A percentile compares a stretch with the other conserved stretches of the same genome.
phyloP scores from a whole-genome alignment of 2,113 vertebrate species.

The Cyprinus carpio region DNA sequence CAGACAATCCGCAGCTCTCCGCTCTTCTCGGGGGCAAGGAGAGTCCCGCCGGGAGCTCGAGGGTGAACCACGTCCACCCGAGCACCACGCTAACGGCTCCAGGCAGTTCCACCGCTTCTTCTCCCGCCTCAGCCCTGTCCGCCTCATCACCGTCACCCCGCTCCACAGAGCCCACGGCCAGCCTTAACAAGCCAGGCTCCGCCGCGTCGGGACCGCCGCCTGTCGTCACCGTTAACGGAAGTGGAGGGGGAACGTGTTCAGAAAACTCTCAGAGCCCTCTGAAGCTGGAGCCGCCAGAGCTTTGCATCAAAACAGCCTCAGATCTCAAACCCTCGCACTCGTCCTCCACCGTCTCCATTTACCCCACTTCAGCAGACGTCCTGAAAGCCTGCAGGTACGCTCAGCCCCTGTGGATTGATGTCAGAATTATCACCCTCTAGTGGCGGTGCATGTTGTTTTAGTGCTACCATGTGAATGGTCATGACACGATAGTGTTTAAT shows the following conservation, averaged over 20 bases:
- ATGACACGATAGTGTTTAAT: too few relatives aligned
- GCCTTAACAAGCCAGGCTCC: too few relatives aligned
- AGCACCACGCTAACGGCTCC: too few relatives aligned
- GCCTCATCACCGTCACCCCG: conserved; percentile 85
- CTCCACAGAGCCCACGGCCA: conserved; percentile 3
- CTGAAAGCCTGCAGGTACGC: conserved; percentile 94
- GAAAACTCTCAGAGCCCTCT: conserved; percentile 88
- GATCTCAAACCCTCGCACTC: conserved; percentile 83
- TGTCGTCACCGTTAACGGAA: conserved; percentile 76
- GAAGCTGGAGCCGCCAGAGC: conserved; percentile 75
- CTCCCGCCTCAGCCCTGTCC: conserved; percentile 79
- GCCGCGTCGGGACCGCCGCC: conserved; percentile 68
- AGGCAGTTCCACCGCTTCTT: conserved; percentile 79
- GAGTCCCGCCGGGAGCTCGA: conserved; percentile 79
- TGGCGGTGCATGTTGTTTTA: background rate
- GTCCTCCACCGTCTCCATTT: conserved; percentile 90
- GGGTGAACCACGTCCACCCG: conserved; percentile 87
- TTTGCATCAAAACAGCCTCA: background rate
- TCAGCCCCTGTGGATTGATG: background rate
- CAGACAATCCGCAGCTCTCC: conserved; percentile 98
- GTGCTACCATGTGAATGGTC: too few relatives aligned
- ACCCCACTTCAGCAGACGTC: conserved; percentile 92
- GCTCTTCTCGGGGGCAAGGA: conserved; percentile 71
- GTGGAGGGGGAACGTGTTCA: conserved; percentile 34
- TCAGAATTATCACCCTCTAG: background rate